Percentiles rank a stretch among this genome's conserved stretches.
phyloP scores from a whole-genome alignment of 1,140 invertebrate species.

The Nephila pilipes region DNA sequence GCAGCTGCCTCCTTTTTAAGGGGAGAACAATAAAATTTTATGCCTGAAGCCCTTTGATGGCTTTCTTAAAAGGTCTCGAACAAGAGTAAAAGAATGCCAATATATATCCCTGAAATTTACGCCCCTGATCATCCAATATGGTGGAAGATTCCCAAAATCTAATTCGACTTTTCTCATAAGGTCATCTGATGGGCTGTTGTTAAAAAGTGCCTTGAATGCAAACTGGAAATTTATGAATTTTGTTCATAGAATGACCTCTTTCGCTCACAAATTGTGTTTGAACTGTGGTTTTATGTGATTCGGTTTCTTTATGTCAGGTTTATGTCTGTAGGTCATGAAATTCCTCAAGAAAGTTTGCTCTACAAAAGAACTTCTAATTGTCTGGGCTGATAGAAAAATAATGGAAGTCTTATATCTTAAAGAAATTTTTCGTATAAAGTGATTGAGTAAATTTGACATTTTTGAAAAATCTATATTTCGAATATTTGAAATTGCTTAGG shows the following conservation, averaged over 20 bases:
- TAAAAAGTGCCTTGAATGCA: constrained; percentile 39
- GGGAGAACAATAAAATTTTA: constrained; percentile 57
- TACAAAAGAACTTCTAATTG: too few relatives aligned
- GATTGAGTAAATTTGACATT: too few relatives aligned
- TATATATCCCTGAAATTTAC: constrained; percentile 15
- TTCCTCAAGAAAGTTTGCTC: too few relatives aligned
- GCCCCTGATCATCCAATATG: constrained; percentile 15
- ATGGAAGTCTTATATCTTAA: too few relatives aligned
- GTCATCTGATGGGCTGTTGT: constrained; percentile 1
- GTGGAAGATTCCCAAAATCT: constrained; percentile 5
- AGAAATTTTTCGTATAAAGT: too few relatives aligned
- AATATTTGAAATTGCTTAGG: too few relatives aligned
- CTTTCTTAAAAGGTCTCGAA: constrained; percentile 26
- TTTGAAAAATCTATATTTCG: too few relatives aligned
- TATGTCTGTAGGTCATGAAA: too few relatives aligned
- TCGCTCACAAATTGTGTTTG: not conserved
- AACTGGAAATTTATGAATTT: constrained; percentile 17
- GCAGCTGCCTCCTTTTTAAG: not conserved
- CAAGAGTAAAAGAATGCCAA: constrained; percentile 54
- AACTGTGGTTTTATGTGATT: not conserved
- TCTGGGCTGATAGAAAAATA: too few relatives aligned
- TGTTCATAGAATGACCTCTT: not conserved
- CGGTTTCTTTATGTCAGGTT: not conserved
- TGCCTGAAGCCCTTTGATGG: not conserved
- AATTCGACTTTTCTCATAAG: constrained; percentile 26